Evolutionary conservation across 2,797 vertebrate genomes (phyloP), one percentile per base, ranked within the genome.

Genomic region (Lerista edwardsae): DNA sequence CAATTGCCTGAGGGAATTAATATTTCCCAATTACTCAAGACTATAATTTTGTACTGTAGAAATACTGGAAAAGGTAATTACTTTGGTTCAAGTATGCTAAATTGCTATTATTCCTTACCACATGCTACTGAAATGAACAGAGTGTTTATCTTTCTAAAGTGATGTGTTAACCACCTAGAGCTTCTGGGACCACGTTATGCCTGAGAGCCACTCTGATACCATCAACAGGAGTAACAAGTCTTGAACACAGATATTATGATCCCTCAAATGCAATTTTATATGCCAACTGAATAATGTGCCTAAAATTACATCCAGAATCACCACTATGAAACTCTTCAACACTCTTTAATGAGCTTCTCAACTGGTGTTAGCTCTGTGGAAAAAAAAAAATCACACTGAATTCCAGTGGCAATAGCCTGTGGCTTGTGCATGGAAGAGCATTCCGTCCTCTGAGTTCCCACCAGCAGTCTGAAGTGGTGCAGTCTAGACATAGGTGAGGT

Each of bases 71-170:
- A 93, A 94, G 87, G 92, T 94, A 94, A 95, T 94, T 94, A 91
- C 89, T 93, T 91, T 76, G 72, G 84, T 89, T 94, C 83, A 92
- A 93, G 92, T 92, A 86, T 41, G 88, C 90, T 88, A 95, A 95
- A 94, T 95, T 94, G 92, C 92, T 93, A 93, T 93, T 95, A 95
- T 93, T 93, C 84, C 89, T 89, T 88, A 87, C 79, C 79, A 86
- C 65, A 89, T 34, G 36, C 83, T 85, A 86, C 84, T 73, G 71
- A 91, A 89, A 71, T 87, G 86, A 93, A 91, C 80, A 90, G 91
- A 86, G 82, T 95, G 89, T 94, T 95, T 93, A 90, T 92, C 89
- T 91, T 94, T 87, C 85, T 90, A 93, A 75, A 95, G 82, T 23
- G 67, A 87, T 80, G 85, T 86, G 86, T 94, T 94, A 94, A 93